A percentile compares a stretch with the other conserved stretches of the same genome.
Evolutionary conservation across 1,140 invertebrate genomes (phyloP).

Genomic region (Tenebrio molitor): DNA sequence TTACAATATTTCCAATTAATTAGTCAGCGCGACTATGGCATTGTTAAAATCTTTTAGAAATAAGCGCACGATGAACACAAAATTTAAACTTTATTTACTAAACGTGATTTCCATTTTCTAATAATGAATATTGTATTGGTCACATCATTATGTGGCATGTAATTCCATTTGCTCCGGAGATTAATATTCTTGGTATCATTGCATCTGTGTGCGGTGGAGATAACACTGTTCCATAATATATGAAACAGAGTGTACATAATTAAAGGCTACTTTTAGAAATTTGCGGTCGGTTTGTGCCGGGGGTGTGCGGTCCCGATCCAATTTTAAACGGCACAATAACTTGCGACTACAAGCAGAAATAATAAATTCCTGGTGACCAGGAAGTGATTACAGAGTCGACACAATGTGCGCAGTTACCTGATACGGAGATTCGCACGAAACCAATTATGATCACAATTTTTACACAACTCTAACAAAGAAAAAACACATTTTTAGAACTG

Average conservation of each 20-base stretch:
- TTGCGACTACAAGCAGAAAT: conserved; percentile 23
- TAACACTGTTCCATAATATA: conserved; percentile 10
- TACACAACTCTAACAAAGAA: not conserved
- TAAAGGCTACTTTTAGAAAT: conserved; percentile 37
- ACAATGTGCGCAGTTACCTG: conserved; percentile 30
- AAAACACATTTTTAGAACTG: no score
- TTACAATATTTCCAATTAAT: no score
- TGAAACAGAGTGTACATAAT: conserved; percentile 24
- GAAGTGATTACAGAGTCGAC: conserved; percentile 30
- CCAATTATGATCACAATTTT: conserved; percentile 17
- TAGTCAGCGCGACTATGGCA: no score
- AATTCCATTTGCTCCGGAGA: conserved; percentile 8
- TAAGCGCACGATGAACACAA: no score
- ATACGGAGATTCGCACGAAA: conserved; percentile 20
- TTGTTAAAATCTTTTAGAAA: no score
- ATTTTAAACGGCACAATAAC: conserved; percentile 31
- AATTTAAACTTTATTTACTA: no score
- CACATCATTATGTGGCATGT: not conserved
- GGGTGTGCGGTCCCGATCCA: conserved; percentile 1
- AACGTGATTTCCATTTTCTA: no score
- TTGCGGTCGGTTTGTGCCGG: conserved; percentile 12
- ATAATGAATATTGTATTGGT: conserved; percentile 10
- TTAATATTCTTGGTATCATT: not conserved
- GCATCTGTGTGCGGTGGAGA: not conserved
- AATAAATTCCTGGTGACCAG: conserved; percentile 21